These are phyloP conservation scores for Moxostoma hubbsi DNA, from an alignment of 2,797 vertebrate genomes.

Conservation along the genomic window DNA sequence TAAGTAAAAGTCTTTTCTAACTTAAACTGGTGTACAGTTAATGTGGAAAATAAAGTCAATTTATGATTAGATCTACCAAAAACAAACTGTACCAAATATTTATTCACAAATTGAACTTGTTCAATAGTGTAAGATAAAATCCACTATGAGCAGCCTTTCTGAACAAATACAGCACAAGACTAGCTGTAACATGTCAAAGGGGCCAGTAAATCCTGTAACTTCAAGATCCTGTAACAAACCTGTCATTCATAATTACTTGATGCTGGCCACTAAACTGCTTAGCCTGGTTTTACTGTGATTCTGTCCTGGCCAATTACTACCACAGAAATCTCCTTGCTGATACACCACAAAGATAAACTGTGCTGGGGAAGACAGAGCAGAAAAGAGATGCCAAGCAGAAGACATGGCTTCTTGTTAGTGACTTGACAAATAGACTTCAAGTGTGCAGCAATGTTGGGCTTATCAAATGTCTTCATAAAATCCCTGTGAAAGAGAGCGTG, in stretches of 20 bases:
- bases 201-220: conserved; percentile 32
- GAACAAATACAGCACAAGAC: neutral
- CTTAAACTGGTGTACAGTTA: neutral
- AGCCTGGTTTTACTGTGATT: conserved; percentile 37
- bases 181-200: neutral
- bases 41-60: neutral
- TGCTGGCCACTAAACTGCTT: conserved; percentile 52
- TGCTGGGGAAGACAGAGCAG: neutral
- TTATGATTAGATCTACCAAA: neutral
- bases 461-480: no score
- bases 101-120: neutral
- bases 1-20: neutral
- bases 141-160: neutral
- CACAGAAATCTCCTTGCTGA: neutral
- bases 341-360: conserved; percentile 19
- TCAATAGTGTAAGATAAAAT: neutral
- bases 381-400: no score
- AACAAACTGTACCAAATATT: neutral
- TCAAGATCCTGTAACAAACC: conserved; percentile 28
- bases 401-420: neutral
- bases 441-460: no score
- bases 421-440: neutral
- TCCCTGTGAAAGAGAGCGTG: no score
- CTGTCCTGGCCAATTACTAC: conserved; percentile 30
- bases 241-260: conserved; percentile 56